Base-by-base conservation (phyloP, 1,140 invertebrate species). In the Papilio polytes region DNA sequence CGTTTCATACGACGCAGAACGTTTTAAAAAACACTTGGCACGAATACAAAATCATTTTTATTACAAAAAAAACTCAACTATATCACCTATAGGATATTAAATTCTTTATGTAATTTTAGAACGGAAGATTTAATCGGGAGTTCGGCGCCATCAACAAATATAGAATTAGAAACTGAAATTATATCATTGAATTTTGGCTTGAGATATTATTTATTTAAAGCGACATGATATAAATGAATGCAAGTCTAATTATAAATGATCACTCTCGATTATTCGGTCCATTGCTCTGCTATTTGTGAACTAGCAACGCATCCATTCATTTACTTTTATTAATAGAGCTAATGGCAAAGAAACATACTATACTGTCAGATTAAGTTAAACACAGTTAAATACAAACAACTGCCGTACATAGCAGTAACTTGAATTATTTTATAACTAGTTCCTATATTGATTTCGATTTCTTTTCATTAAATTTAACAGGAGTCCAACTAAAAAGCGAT, bases 41-140 rank as follows among this genome's bases (percentile, higher is more conserved):
- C 77, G 66, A 51, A 48, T 82, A 79, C 73, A 56, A 56, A 56
- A 76, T 51, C 20, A 74, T 80, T 81, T 80, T 82, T 82, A 80
- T 84, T 80, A 78, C 15, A 15, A 53, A 56, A 63, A 13, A 7
- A n/a, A 77, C 22, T 84, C 82, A 86, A 46, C 73, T 66, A 85
- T 70, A 31, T 70, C 3, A 22, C 22, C 20, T 56, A 31, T 70
- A 70, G 13, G 26, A 70, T 70, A 70, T 70, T 13, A 70, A 87
- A 89, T 90, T 85, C 84, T 84, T 82, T 51, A 26, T 80, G 83
- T 88, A 87, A 90, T 88, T 90, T 91, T 91, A 88, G 87, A 85
- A 31, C 77, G 63, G 72, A n/a, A 80, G 87, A 88, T 85, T 83
- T 87, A 87, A 87, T 90, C 81, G 86, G 81, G 48, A 83, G 84